Conservation (phyloP, 2,797 vertebrate species). For the Onychomys arenicola region DNA sequence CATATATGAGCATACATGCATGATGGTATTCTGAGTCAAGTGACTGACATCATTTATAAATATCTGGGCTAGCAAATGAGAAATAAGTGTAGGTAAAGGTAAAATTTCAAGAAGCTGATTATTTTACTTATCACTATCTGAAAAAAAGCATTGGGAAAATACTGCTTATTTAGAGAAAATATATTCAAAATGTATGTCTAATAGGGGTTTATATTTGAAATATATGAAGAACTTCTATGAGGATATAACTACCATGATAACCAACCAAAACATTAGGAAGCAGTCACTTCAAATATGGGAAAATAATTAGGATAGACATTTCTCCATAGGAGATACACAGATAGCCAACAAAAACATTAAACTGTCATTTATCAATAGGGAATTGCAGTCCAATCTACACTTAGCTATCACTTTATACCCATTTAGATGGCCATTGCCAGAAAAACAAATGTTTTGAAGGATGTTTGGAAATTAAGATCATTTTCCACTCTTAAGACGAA, state of each 20-base stretch:
- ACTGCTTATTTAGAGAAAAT: not conserved
- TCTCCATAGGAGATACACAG: not conserved
- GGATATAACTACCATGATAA: not conserved
- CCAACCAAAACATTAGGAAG: not conserved
- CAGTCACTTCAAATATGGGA: not conserved
- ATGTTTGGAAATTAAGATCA: not conserved
- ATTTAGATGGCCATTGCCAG: not conserved
- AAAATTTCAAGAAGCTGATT: not conserved
- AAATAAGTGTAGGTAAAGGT: not conserved
- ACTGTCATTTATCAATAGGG: not conserved
- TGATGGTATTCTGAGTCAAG: not conserved
- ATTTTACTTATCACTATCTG: not conserved
- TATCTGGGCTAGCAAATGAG: not conserved
- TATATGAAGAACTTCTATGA: not conserved
- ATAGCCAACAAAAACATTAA: not conserved
- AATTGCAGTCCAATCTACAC: not conserved
- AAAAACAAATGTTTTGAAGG: not conserved
- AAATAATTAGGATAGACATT: not conserved
- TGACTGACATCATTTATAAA: not conserved
- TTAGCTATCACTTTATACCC: not conserved
- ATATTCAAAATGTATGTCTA: not conserved
- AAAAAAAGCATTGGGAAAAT: not conserved
- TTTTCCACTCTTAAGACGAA: not conserved
- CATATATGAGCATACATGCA: not conserved
- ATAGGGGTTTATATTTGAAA: not conserved